These are phyloP conservation scores for Lochmaea crataegi DNA, from an alignment of 2,888 invertebrate species.

Conservation along the genomic window DNA sequence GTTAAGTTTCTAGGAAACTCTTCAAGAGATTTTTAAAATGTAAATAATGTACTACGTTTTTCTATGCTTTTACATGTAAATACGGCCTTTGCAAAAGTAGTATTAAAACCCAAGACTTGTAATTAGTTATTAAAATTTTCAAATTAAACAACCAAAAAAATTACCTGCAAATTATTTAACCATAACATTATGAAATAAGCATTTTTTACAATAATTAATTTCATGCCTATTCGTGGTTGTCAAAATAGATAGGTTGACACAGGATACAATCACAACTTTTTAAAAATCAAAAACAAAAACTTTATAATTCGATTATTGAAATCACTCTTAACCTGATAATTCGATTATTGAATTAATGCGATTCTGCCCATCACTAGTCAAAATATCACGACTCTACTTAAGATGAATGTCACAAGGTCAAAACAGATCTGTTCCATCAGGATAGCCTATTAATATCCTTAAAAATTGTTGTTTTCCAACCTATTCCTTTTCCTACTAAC, in stretches of 20 bases:
- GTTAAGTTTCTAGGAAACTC: no score
- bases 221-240: background rate
- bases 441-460: no score
- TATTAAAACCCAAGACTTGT: conserved; percentile 13
- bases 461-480: no score
- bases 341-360: no score
- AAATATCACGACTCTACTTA: no score
- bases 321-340: no score
- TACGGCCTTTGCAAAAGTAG: conserved; percentile 1
- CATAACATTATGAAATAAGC: background rate
- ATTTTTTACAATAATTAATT: no score
- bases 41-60: conserved; percentile 2
- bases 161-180: background rate
- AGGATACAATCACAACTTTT: background rate
- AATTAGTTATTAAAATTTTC: background rate
- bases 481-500: no score
- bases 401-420: no score
- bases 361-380: no score
- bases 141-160: background rate
- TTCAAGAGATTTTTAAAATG: conserved; percentile 1
- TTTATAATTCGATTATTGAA: no score
- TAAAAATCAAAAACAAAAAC: background rate
- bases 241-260: background rate
- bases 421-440: no score
- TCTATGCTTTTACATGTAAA: conserved; percentile 10